Base-by-base conservation (phyloP, 2,888 invertebrate genomes). In the Mythimna vitellina region DNA sequence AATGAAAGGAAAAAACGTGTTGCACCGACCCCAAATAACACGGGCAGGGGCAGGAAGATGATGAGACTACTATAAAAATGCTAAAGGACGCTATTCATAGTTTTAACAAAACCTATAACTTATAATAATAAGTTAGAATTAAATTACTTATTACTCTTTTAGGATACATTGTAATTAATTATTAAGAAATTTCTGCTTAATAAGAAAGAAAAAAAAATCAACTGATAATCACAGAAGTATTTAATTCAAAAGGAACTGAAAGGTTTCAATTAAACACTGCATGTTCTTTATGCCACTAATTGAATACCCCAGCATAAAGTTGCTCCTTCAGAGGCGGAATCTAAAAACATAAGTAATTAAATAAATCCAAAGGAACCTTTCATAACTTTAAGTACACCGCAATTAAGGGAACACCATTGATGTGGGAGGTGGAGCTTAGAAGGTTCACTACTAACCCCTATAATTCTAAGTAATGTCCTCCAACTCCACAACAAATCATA, bases 361-460 rank as follows among this genome's bases (percentile, higher is more conserved):
- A 82, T 76, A 71, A 81, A 46, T 46, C 46, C 17, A 78, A 84
- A 76, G 60, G 62, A 60, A 58, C 71, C 69, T 79, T 86, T 81
- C 76, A 79, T 81, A 81, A 76, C 69, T 84, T 86, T 81, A 86
- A 86, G 86, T 85, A 81, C 78, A 79, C 56, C 69, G 82, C 77
- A 82, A 86, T 87, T 86, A 84, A 84, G 61, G 42, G 20, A 63
- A 70, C 69, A 76, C 73, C 70, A 53, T 74, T 63, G 65, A 49
- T 51, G 51, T 17, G 3, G 14, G 0, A 62, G 35, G 12, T 29
- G 6, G 12, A 6, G 9, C 17, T 51, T 53, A 81, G 82, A 77
- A 81, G 78, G 58, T 10, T 51, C 14, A 66, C 25, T 64, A 46
- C 17, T 46, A 46, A 46, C 17, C 17, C 46, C 5, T 46, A 46